Conservation (phyloP, 2,797 vertebrate genomes). For the Limosa lapponica region DNA sequence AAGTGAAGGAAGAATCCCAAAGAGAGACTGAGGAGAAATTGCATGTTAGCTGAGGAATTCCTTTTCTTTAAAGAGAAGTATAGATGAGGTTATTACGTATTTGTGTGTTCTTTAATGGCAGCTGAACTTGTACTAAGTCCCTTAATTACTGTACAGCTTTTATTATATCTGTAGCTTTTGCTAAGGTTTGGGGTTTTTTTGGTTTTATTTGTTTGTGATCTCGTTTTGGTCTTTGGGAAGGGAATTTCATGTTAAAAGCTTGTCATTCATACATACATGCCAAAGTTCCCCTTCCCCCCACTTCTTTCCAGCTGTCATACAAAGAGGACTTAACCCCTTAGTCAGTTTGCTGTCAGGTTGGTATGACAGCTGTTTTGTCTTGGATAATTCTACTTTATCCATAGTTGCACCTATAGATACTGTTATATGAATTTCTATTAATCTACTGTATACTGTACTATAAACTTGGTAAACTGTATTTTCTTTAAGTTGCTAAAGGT, state of each 20-base stretch:
- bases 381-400: not conserved
- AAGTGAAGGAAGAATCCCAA: not conserved
- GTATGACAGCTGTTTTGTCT: constrained; percentile 1
- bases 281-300: not conserved
- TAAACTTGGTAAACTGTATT: not conserved
- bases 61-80: not conserved
- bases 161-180: not conserved
- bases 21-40: not conserved
- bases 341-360: not conserved
- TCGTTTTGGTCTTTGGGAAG: not conserved
- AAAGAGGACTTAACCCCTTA: constrained; percentile 11
- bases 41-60: not conserved
- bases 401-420: not conserved
- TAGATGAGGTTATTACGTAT: not conserved
- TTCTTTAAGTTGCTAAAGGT: not conserved
- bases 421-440: not conserved
- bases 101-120: not conserved
- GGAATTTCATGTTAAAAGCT: not conserved
- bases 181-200: not conserved
- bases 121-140: not conserved
- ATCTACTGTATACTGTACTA: not conserved
- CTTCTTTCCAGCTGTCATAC: constrained; percentile 7
- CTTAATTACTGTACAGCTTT: not conserved
- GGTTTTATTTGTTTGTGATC: not conserved
- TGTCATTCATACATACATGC: not conserved